Percentiles rank a stretch among this genome's conserved stretches.
Evolutionary conservation across 2,888 invertebrate genomes (phyloP).

Genomic region (Ochlodes sylvanus): DNA sequence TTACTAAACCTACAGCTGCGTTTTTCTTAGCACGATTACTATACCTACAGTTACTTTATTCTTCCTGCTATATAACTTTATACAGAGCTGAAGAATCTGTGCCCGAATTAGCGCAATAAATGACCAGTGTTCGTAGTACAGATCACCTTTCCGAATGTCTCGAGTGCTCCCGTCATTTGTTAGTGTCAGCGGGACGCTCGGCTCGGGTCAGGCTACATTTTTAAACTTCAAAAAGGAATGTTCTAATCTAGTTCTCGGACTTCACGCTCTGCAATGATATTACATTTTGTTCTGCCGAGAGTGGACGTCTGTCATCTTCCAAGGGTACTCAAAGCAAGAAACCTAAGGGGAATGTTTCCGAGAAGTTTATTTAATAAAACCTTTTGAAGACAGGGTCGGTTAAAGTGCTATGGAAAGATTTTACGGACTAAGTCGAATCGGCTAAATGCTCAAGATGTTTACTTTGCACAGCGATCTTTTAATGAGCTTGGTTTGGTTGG

Average conservation of each 20-base stretch:
- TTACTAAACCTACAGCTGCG: too few species aligned
- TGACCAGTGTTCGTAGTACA: conserved; percentile 44
- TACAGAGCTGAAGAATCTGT: conserved; percentile 12
- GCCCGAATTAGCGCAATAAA: conserved; percentile 30
- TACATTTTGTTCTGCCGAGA: conserved; percentile 31
- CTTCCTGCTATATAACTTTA: background rate
- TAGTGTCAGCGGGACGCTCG: conserved; percentile 61
- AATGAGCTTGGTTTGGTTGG: background rate
- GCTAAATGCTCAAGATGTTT: conserved; percentile 4
- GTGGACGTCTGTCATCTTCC: conserved; percentile 36
- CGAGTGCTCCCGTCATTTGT: conserved; percentile 67
- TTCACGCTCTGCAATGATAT: conserved; percentile 27
- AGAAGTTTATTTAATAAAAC: conserved; percentile 24
- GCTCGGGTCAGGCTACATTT: conserved; percentile 36
- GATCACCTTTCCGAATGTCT: conserved; percentile 77
- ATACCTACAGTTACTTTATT: too few species aligned
- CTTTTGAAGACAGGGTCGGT: conserved; percentile 5
- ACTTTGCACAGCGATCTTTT: background rate
- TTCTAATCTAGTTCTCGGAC: conserved; percentile 36
- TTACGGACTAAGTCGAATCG: background rate
- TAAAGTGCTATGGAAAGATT: conserved; percentile 8
- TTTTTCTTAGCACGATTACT: too few species aligned
- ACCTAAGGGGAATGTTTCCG: conserved; percentile 14
- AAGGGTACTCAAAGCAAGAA: conserved; percentile 18
- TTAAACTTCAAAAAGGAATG: conserved; percentile 46